phyloP scores from a whole-genome alignment of 2,888 invertebrate genomes.

The Pilophorus perplexus region DNA sequence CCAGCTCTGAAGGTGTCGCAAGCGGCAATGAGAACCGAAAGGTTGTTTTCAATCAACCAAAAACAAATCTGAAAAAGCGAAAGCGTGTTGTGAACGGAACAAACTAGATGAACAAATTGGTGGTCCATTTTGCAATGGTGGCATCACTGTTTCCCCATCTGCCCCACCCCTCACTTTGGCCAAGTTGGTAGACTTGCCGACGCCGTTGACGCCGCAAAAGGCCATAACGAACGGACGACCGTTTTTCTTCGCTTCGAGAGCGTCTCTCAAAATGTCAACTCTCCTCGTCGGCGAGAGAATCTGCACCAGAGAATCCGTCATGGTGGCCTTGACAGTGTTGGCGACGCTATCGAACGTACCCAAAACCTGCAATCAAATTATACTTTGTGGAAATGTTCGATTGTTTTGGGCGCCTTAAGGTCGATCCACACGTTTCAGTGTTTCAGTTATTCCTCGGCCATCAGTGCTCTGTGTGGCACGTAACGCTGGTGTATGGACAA shows the following conservation, averaged over 20 bases:
- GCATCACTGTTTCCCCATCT: too few species aligned
- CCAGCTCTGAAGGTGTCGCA: conserved; percentile 99
- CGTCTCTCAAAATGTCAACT: conserved; percentile 94
- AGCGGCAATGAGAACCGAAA: conserved; percentile 94
- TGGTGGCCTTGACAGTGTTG: conserved; percentile 77
- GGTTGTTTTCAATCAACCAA: conserved; percentile 97
- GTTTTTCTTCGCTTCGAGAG: conserved; percentile 78
- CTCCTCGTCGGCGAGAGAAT: conserved; percentile 92
- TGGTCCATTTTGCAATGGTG: too few species aligned
- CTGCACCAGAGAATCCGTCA: conserved; percentile 88
- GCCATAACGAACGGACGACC: conserved; percentile 91
- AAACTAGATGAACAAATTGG: too few species aligned
- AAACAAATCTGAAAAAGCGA: conserved; percentile 76
- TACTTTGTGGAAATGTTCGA: too few species aligned
- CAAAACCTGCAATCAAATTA: conserved; percentile 64
- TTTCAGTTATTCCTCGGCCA: too few species aligned
- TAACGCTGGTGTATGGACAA: too few species aligned
- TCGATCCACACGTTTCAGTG: too few species aligned
- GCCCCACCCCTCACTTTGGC: too few species aligned
- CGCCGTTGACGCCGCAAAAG: conserved; percentile 99
- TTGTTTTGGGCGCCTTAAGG: too few species aligned
- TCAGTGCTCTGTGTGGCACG: too few species aligned
- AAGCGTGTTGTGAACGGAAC: too few species aligned
- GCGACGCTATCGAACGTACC: conserved; percentile 96
- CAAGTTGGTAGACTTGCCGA: conserved; percentile 97